A percentile compares a stretch with the other conserved stretches of the same genome.
phyloP scores from a whole-genome alignment of 92 coral and sea anemone genomes.

The Parazoanthus atlanticus region DNA sequence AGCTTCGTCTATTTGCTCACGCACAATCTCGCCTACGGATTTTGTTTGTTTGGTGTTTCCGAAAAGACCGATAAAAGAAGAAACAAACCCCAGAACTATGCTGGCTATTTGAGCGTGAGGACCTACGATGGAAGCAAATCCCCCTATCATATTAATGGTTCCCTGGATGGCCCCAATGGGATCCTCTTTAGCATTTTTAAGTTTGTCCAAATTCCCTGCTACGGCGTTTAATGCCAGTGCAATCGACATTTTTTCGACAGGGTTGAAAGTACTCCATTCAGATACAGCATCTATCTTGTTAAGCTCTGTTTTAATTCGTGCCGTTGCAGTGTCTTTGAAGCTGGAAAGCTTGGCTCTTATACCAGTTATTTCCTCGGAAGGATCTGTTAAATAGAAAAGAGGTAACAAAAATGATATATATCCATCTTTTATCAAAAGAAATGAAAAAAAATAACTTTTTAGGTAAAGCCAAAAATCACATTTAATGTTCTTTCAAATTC shows the following conservation, averaged over 20 bases:
- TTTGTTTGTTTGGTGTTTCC: background rate
- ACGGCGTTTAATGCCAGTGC: slow-evolving; percentile 26
- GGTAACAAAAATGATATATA: no score
- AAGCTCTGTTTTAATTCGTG: background rate
- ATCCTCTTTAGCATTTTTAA: slow-evolving; percentile 38
- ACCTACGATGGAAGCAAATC: slow-evolving; percentile 28
- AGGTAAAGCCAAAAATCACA: no score
- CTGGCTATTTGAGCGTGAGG: slow-evolving; percentile 33
- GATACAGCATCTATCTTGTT: background rate
- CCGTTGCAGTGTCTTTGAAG: background rate
- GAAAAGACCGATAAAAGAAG: slow-evolving; percentile 5
- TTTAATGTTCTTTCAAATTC: no score
- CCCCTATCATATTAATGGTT: slow-evolving; percentile 26
- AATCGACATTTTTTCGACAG: background rate
- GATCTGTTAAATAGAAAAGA: background rate
- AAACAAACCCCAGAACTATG: slow-evolving; percentile 34
- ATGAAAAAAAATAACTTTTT: no score
- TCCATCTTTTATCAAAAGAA: no score
- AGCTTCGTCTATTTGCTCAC: slow-evolving; percentile 43
- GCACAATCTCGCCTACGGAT: slow-evolving; percentile 27
- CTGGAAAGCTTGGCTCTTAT: background rate
- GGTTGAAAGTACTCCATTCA: background rate
- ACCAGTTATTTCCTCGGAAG: background rate
- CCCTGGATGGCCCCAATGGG: slow-evolving; percentile 21
- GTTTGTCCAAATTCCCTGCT: slow-evolving; percentile 32